Evolutionary conservation across 2,797 vertebrate genomes (phyloP).

Genomic region (Danio jaintianensis): DNA sequence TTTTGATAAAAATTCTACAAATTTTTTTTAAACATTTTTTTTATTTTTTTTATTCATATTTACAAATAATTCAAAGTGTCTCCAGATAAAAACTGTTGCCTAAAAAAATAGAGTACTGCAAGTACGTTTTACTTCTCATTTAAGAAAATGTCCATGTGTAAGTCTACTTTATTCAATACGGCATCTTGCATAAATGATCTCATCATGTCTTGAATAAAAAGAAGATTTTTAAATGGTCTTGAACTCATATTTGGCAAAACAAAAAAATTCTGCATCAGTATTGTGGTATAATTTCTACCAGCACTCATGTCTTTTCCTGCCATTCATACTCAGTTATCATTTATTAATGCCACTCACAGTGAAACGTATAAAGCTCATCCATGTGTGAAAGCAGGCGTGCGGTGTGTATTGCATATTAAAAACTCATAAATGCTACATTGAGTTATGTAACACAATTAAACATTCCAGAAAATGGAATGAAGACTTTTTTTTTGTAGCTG

Average conservation of each 20-base stretch:
- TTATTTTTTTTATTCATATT: no score
- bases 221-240: no score
- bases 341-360: conserved; percentile 40
- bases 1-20: no score
- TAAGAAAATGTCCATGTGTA: no score
- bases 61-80: no score
- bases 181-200: no score
- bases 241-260: neutral
- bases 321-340: conserved; percentile 39
- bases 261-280: neutral
- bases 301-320: conserved; percentile 7
- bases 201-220: no score
- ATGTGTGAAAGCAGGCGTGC: conserved; percentile 44
- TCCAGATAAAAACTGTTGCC: no score
- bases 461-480: conserved; percentile 2
- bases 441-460: conserved; percentile 48
- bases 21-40: no score
- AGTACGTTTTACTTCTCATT: no score
- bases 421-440: conserved; percentile 46
- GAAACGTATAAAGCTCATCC: conserved; percentile 37
- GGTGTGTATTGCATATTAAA: conserved; percentile 70
- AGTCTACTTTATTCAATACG: no score
- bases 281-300: neutral
- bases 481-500: conserved; percentile 11
- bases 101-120: no score